phyloP scores from a whole-genome alignment of 2,113 vertebrate species.

The Corapipo altera region DNA sequence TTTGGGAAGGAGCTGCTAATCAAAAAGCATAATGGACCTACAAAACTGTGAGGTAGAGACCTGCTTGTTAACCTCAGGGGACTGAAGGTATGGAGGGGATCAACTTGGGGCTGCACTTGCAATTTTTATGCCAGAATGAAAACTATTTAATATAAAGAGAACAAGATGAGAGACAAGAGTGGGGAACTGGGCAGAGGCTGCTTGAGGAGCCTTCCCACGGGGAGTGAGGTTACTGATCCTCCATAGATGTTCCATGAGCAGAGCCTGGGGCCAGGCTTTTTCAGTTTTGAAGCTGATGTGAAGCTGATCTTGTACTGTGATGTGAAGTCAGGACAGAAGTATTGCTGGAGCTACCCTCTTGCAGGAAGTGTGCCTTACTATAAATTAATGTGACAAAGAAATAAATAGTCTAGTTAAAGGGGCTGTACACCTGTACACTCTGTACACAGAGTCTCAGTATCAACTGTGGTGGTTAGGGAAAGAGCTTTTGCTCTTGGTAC shows the following conservation, averaged over 20 bases:
- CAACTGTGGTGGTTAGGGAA: background rate
- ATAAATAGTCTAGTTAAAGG: background rate
- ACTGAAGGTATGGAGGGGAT: background rate
- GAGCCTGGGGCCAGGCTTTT: background rate
- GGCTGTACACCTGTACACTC: background rate
- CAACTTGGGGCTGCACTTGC: background rate
- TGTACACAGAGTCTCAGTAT: background rate
- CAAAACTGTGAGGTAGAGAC: background rate
- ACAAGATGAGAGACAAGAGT: background rate
- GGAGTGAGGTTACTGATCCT: background rate
- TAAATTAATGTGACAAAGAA: background rate
- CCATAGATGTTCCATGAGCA: background rate
- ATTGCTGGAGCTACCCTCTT: background rate
- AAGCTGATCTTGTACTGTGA: background rate
- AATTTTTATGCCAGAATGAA: background rate
- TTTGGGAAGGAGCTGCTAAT: background rate
- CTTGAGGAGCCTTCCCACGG: background rate
- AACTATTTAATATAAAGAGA: background rate
- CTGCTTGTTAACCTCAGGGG: background rate
- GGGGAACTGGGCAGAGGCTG: background rate
- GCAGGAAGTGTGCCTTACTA: background rate
- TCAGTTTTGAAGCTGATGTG: background rate
- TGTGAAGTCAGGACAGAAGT: background rate
- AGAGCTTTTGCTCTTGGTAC: background rate
- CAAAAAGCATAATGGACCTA: background rate